These are phyloP conservation scores for Halocaridina rubra DNA, from an alignment of 2,888 invertebrate species.

Conservation along the genomic window DNA sequence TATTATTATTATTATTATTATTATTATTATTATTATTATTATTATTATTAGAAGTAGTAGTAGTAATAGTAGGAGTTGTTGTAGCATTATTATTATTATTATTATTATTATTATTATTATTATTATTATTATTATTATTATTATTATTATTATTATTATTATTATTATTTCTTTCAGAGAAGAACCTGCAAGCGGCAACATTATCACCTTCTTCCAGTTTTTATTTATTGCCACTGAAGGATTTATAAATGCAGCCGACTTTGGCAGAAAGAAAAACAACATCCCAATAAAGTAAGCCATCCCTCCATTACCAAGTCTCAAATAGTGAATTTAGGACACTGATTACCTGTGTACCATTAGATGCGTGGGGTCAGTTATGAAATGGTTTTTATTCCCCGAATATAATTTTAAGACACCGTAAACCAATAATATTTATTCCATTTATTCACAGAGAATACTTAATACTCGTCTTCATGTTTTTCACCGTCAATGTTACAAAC, in stretches of 20 bases:
- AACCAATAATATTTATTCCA: neutral
- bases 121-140: no score
- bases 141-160: no score
- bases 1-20: no score
- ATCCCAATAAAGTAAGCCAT: conserved; percentile 74
- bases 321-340: neutral
- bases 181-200: conserved; percentile 92
- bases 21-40: no score
- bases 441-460: conserved; percentile 77
- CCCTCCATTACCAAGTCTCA: no score
- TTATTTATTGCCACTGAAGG: conserved; percentile 90
- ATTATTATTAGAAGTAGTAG: no score
- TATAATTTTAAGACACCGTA: neutral
- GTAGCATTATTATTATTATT: no score
- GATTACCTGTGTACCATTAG: neutral
- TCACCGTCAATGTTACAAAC: conserved; percentile 89
- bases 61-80: no score
- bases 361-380: neutral
- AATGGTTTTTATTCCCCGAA: neutral
- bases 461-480: conserved; percentile 88
- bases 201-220: conserved; percentile 96
- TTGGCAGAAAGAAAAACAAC: conserved; percentile 79
- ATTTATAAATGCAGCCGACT: conserved; percentile 83
- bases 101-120: no score
- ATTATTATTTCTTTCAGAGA: conserved; percentile 73